phyloP scores from a whole-genome alignment of 2,888 invertebrate genomes.

The Synanthedon vespiformis region DNA sequence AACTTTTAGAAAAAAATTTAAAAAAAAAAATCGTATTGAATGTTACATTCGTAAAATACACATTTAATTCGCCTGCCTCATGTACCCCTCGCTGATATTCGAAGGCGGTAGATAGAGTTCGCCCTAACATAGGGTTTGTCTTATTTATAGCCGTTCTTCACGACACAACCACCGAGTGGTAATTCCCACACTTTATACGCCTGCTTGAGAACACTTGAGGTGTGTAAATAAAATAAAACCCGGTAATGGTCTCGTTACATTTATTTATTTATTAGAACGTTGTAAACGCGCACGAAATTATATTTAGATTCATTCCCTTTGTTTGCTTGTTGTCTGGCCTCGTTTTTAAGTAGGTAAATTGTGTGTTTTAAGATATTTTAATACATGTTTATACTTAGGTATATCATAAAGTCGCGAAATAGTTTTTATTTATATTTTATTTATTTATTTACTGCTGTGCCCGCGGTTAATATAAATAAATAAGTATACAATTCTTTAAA shows the following conservation, averaged over 20 bases:
- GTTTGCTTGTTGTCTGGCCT: background rate
- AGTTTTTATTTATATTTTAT: too few relatives aligned
- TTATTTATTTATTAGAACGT: conserved; percentile 35
- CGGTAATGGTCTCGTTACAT: conserved; percentile 40
- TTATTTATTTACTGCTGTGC: too few relatives aligned
- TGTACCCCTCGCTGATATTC: background rate
- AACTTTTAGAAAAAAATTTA: too few relatives aligned
- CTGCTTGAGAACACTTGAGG: conserved; percentile 39
- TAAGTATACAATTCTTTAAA: too few relatives aligned
- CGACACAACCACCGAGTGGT: conserved; percentile 31
- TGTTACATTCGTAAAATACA: too few relatives aligned
- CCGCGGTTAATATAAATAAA: too few relatives aligned
- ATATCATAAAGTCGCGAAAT: too few relatives aligned
- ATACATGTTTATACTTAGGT: too few relatives aligned
- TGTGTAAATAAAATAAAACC: conserved; percentile 55
- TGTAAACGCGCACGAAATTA: conserved; percentile 19
- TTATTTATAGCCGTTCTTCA: conserved; percentile 28
- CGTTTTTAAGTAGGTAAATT: too few relatives aligned
- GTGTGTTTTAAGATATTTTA: too few relatives aligned
- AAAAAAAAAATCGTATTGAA: too few relatives aligned
- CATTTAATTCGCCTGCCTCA: too few relatives aligned
- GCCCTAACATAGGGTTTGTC: conserved; percentile 4
- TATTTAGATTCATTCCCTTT: conserved; percentile 8
- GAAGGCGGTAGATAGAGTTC: background rate
- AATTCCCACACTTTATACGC: conserved; percentile 50